Base-by-base conservation (phyloP, 2,113 vertebrate genomes). In the Blennius ocellaris region DNA sequence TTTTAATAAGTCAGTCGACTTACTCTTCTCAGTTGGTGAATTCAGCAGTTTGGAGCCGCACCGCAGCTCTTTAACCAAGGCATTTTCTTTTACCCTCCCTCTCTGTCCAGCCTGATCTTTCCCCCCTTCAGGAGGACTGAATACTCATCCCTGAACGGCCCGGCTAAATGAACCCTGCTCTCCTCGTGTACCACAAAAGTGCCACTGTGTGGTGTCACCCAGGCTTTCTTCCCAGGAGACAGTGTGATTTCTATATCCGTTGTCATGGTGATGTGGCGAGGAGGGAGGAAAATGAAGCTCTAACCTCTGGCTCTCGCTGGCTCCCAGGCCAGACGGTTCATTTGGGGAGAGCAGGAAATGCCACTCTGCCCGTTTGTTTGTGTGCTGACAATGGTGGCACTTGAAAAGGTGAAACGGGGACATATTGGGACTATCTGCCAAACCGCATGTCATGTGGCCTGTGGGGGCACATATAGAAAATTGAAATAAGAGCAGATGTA, bases 221-320 rank as follows among this genome's bases (percentile, higher is more conserved):
- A 92, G 95, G 95, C 95, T 84, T 95, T 85, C 95, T 96, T 95
- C 95, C 95, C 94, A 91, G 95, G 94, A 97, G 94, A 96, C 96
- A 95, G 94, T 96, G 95, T 97, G 96, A 98, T 98, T 99, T 98
- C 97, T 98, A 97, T 98, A 97, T 98, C 96, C 94, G 98, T 99
- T 96, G 97, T 96, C 97, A 99, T 98, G 97, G 96, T 90, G 95
- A 99, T 90, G 91, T 78, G 94, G 95, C 91, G 89, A 95, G 94
- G 93, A 95, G 94, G 95, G 93, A 94, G 94, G 94, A 95, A 97
- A 97, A 96, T 94, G 95, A 94, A 91, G 90, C 93, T 93, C 94
- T 96, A 96, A 97, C 96, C 96, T 96, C 73, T 92, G 96, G 95
- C 95, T 96, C 96, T 94, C 91, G 95, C 92, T 87, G 60, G 81